Evolutionary conservation across 2,113 vertebrate genomes (phyloP).

Genomic region (Sarotherodon lohbergeri): DNA sequence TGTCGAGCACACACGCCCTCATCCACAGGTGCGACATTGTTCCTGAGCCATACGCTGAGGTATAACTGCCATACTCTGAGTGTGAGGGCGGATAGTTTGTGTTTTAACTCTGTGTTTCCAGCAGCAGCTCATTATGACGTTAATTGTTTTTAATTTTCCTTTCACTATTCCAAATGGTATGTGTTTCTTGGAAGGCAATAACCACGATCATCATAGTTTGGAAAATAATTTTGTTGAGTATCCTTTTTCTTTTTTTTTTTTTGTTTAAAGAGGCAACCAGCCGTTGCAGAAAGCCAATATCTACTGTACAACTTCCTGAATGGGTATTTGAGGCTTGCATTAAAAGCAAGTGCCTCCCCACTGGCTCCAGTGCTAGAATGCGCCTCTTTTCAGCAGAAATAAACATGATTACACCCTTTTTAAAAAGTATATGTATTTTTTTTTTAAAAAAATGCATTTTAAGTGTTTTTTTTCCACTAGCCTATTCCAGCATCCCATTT

Average conservation of each 20-base stretch:
- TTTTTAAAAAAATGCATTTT: not conserved
- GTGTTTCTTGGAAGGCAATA: not conserved
- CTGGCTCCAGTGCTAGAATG: not conserved
- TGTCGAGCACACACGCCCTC: not conserved
- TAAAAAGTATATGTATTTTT: not conserved
- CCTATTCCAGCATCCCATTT: not conserved
- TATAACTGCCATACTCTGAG: not conserved
- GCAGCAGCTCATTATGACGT: not conserved
- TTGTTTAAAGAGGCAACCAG: not conserved
- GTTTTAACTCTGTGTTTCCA: not conserved
- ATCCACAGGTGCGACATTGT: slow-evolving; percentile 8
- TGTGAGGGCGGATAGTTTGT: not conserved
- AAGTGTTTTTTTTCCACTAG: no score
- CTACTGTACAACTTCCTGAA: not conserved
- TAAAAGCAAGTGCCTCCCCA: not conserved
- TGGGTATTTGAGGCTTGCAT: not conserved
- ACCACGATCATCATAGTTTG: not conserved
- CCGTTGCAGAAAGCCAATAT: not conserved
- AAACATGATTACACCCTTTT: not conserved
- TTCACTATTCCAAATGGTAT: not conserved
- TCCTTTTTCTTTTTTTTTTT: not conserved
- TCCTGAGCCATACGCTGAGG: not conserved
- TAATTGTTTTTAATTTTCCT: not conserved
- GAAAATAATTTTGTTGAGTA: not conserved
- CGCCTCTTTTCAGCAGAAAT: not conserved